Evolutionary conservation across 2,113 vertebrate species (phyloP).

Genomic region (Siniperca knerii): DNA sequence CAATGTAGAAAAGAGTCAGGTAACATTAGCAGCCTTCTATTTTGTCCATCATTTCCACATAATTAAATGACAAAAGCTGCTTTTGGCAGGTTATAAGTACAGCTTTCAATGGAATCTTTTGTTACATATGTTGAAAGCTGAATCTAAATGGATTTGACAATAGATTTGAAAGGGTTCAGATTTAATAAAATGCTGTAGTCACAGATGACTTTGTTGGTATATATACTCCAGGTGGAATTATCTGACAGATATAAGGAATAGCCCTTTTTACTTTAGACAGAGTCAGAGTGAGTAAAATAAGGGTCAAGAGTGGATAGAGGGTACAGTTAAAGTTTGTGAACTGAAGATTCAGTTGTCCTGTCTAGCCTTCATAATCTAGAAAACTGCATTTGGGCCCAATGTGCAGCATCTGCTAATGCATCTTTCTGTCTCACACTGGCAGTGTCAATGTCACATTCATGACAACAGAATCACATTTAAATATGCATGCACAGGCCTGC

Average conservation of each 20-base stretch:
- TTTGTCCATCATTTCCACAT: not conserved
- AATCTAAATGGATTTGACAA: not conserved
- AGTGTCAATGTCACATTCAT: conserved; percentile 56
- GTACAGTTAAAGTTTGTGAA: not conserved
- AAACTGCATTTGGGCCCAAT: conserved; percentile 28
- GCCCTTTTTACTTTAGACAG: not conserved
- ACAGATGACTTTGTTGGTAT: not conserved
- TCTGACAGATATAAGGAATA: not conserved
- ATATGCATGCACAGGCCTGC: conserved; percentile 50
- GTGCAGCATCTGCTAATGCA: conserved; percentile 64
- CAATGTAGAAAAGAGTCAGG: not conserved
- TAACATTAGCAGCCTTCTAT: not conserved
- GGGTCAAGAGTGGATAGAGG: not conserved
- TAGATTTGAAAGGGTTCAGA: not conserved
- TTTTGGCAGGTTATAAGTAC: not conserved
- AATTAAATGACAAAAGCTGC: not conserved
- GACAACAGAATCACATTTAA: conserved; percentile 59
- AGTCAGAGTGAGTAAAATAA: not conserved
- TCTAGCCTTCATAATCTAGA: not conserved
- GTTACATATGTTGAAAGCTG: not conserved
- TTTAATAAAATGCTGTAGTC: not conserved
- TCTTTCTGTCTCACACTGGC: conserved; percentile 52
- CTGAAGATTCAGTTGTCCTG: not conserved
- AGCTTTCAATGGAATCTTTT: not conserved
- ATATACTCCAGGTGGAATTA: not conserved